These are phyloP conservation scores for Cotesia chilonis DNA, from an alignment of 1,140 invertebrate species.

Conservation along the genomic window DNA sequence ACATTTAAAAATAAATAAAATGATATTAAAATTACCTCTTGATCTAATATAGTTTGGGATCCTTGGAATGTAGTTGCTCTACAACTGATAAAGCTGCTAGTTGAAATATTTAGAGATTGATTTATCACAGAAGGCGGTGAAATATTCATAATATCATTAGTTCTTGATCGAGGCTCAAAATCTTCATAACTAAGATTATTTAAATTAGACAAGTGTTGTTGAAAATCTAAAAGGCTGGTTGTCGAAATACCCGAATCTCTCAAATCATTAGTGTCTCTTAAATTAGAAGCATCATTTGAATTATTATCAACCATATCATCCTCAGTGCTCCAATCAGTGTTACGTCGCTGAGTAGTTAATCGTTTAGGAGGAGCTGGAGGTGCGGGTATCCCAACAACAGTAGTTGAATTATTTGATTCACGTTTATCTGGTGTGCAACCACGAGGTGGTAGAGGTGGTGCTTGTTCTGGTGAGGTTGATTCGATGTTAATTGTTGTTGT, in stretches of 20 bases:
- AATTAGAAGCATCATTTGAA: conserved; percentile 35
- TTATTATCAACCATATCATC: conserved; percentile 50
- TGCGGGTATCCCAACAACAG: conserved; percentile 60
- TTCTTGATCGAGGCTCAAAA: conserved; percentile 64
- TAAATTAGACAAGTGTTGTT: conserved; percentile 66
- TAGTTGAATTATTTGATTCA: conserved; percentile 51
- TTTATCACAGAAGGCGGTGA: conserved; percentile 62
- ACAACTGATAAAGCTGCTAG: conserved; percentile 52
- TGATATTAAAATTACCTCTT: conserved; percentile 51
- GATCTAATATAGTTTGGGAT: conserved; percentile 57
- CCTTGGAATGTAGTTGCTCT: conserved; percentile 54
- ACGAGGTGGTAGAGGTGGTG: conserved; percentile 71
- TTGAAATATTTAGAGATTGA: conserved; percentile 53
- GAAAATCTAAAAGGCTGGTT: conserved; percentile 62
- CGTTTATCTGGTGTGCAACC: conserved; percentile 70
- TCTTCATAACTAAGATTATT: conserved; percentile 70
- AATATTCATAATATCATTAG: conserved; percentile 64
- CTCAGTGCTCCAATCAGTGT: conserved; percentile 60
- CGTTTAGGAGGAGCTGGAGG: conserved; percentile 69
- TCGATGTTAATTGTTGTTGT: no score
- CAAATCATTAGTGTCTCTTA: conserved; percentile 60
- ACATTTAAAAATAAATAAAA: conserved; percentile 24
- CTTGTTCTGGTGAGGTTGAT: conserved; percentile 58
- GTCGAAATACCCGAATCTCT: conserved; percentile 69
- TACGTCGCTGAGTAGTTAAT: conserved; percentile 64